Evolutionary conservation across 2,888 invertebrate genomes (phyloP).

Genomic region (Platycnemis pennipes): DNA sequence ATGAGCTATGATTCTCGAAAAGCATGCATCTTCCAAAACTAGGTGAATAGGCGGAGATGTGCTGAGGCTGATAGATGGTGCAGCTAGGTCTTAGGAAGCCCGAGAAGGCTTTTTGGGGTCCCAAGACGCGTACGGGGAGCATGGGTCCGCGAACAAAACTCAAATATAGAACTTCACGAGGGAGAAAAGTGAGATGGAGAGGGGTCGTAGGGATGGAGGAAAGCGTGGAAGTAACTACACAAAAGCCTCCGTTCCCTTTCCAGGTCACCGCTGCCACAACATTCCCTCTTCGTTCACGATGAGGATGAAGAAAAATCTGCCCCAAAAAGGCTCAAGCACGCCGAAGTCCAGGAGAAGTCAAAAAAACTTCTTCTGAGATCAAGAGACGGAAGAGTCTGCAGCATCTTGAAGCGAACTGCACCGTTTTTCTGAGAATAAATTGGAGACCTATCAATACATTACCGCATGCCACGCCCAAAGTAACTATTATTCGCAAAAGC

Average conservation of each 20-base stretch:
- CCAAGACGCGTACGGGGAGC: not conserved
- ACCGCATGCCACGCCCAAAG: too few species aligned
- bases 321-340: slow-evolving; percentile 27
- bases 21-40: not conserved
- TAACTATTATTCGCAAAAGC: too few species aligned
- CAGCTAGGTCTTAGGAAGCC: not conserved
- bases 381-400: too few species aligned
- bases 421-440: too few species aligned
- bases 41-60: not conserved
- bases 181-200: not conserved
- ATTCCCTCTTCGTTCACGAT: too few species aligned
- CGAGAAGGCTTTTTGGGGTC: slow-evolving; percentile 34
- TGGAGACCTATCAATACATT: too few species aligned
- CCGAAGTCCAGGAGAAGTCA: too few species aligned
- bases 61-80: not conserved
- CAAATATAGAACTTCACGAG: slow-evolving; percentile 50
- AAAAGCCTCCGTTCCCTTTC: too few species aligned
- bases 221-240: not conserved
- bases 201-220: not conserved
- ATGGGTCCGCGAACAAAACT: slow-evolving; percentile 25
- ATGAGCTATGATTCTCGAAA: slow-evolving; percentile 14
- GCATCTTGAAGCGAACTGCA: too few species aligned
- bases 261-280: too few species aligned
- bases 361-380: too few species aligned
- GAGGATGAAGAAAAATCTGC: slow-evolving; percentile 5